phyloP scores from a whole-genome alignment of 2,888 invertebrate genomes.

The Mythimna impura region DNA sequence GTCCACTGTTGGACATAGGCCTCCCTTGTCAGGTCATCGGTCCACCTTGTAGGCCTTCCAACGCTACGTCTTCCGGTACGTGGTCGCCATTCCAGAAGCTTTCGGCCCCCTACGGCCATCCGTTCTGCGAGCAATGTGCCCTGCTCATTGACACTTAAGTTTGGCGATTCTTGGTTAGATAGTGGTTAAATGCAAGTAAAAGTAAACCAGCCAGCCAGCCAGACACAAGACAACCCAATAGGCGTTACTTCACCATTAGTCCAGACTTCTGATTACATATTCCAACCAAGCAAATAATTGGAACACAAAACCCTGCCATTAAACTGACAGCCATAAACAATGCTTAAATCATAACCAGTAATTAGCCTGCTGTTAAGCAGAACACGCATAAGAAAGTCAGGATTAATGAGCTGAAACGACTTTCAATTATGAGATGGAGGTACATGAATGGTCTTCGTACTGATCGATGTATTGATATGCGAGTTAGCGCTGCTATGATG shows the following conservation, averaged over 20 bases:
- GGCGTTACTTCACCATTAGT: not conserved
- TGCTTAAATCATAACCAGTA: slow-evolving; percentile 45
- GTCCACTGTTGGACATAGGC: too few species aligned
- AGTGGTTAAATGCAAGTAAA: too few species aligned
- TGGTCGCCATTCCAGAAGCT: too few species aligned
- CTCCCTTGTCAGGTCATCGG: too few species aligned
- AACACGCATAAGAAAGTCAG: slow-evolving; percentile 52
- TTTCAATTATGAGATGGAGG: slow-evolving; percentile 53
- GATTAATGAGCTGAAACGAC: slow-evolving; percentile 56
- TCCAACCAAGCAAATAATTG: slow-evolving; percentile 14
- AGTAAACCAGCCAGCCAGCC: too few species aligned
- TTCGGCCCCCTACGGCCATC: too few species aligned
- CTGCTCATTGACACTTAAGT: too few species aligned
- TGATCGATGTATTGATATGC: slow-evolving; percentile 41
- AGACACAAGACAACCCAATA: not conserved
- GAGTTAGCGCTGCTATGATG: not conserved
- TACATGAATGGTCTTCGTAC: slow-evolving; percentile 20
- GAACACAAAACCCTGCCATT: slow-evolving; percentile 31
- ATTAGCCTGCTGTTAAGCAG: slow-evolving; percentile 50
- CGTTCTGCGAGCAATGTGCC: too few species aligned
- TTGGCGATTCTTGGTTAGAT: too few species aligned
- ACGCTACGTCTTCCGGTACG: too few species aligned
- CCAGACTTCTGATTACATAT: slow-evolving; percentile 8
- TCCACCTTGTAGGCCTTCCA: too few species aligned
- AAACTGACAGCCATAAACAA: slow-evolving; percentile 46